These are phyloP conservation scores for Bostrychus sinensis DNA, from an alignment of 2,113 vertebrate genomes.

Conservation along the genomic window DNA sequence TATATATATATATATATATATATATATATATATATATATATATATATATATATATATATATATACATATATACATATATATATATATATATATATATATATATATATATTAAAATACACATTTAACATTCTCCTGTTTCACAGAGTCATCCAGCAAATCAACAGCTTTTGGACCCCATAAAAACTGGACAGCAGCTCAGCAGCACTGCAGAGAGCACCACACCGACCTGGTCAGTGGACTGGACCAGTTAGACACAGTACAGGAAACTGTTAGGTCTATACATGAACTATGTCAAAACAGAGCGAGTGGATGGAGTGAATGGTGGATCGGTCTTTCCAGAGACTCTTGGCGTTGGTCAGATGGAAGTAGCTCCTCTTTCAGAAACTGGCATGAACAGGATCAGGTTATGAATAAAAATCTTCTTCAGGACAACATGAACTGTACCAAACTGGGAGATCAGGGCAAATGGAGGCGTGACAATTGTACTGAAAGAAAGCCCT, in stretches of 20 bases:
- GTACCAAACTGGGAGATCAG: not conserved
- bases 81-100: too few species aligned
- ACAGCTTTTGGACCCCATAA: accelerated
- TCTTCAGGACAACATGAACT: not conserved
- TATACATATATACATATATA: too few species aligned
- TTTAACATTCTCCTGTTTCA: too few species aligned
- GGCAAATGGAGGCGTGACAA: not conserved
- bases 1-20: too few species aligned
- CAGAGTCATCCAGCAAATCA: not conserved
- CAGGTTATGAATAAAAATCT: not conserved
- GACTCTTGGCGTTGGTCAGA: not conserved
- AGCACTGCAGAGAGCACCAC: not conserved
- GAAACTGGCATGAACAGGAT: not conserved
- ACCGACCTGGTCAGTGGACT: constrained; percentile 3
- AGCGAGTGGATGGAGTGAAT: too few species aligned
- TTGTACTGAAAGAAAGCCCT: not conserved
- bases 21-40: too few species aligned
- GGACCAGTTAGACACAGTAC: not conserved
- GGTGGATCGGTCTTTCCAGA: constrained; percentile 1
- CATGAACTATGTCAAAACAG: constrained; percentile 13
- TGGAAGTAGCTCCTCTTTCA: constrained; percentile 1
- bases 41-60: too few species aligned
- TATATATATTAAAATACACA: too few species aligned
- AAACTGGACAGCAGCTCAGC: not conserved
- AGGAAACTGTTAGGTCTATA: constrained; percentile 25